Conservation (phyloP, 2,888 invertebrate species). For the Parnassius mnemosyne region DNA sequence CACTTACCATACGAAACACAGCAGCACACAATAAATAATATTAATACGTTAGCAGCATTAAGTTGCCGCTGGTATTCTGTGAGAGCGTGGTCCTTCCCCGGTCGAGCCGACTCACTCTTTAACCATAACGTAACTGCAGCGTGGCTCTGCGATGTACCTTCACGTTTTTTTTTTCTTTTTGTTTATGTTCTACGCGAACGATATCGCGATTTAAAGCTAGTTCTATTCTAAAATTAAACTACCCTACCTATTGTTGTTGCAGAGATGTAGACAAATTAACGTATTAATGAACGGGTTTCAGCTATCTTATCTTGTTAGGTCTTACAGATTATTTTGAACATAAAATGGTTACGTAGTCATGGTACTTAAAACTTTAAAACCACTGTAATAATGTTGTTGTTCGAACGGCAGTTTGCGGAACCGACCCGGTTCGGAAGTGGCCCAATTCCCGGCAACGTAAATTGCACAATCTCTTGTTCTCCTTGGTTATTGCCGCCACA, state of each 20-base stretch:
- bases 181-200: too few relatives aligned
- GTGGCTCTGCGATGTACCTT: too few relatives aligned
- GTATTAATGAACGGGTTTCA: slow-evolving; percentile 19
- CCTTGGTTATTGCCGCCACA: slow-evolving; percentile 12
- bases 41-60: too few relatives aligned
- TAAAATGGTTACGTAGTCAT: background rate
- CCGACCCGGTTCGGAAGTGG: slow-evolving; percentile 18
- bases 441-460: slow-evolving; percentile 16
- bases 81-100: too few relatives aligned
- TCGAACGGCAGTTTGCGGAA: background rate
- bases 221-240: background rate
- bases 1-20: too few relatives aligned
- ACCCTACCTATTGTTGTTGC: slow-evolving; percentile 4
- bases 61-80: too few relatives aligned
- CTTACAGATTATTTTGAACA: slow-evolving; percentile 13
- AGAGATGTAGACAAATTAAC: slow-evolving; percentile 20
- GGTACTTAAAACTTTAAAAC: background rate
- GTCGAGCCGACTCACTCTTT: too few relatives aligned
- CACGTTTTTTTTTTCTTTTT: too few relatives aligned
- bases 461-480: slow-evolving; percentile 25
- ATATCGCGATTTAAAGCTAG: too few relatives aligned
- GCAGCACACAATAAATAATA: too few relatives aligned
- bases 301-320: slow-evolving; percentile 24
- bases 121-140: too few relatives aligned
- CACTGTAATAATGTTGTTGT: background rate